Base-by-base conservation (phyloP, 2,888 invertebrate genomes). In the Oasisia sp. region DNA sequence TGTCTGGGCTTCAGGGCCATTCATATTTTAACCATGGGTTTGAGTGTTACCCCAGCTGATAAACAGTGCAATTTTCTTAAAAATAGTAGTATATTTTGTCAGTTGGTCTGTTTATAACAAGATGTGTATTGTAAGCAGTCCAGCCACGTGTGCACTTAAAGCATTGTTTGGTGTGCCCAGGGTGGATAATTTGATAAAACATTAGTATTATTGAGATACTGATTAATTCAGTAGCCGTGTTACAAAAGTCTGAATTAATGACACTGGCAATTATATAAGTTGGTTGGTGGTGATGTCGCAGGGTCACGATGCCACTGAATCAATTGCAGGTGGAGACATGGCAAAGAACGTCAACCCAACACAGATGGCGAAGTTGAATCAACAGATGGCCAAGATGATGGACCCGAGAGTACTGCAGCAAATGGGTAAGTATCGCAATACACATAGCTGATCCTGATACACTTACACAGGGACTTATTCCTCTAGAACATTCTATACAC, bases 371-470 rank as follows among this genome's bases (percentile, higher is more conserved):
- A 99, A 99, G 97, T 97, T 99, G 14, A 99, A 99, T 97, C 99
- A 99, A 96, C 99, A 99, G 97, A 99, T 99, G 99, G 99, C 99
- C 9, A 99, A 98, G 96, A 99, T 99, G 99, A 99, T 99, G 98
- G 99, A 99, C 97, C 99, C 99, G 0, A 97, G 99, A 93, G 98
- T 99, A 94, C 97, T 99, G 91, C 99, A 99, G 95, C 99, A 99
- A 96, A 98, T 98, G 98, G 98, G 98, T 97, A 94, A 93, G 95
- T 94, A 90, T 38, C 44, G 90, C 14, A 90, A 32, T 90, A 38
- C 90, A 90, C 32, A 14, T 90, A 44, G 11, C 90, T 74, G 27
- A 74, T 74, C 74, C 14, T 74, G 7, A 74, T 74, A 74, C 74
- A 74, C 74, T 74, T 74, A 74, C 27, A 27, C 27, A 27, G 74